phyloP scores from a whole-genome alignment of 2,797 vertebrate genomes.

The Cyclopterus lumpus region DNA sequence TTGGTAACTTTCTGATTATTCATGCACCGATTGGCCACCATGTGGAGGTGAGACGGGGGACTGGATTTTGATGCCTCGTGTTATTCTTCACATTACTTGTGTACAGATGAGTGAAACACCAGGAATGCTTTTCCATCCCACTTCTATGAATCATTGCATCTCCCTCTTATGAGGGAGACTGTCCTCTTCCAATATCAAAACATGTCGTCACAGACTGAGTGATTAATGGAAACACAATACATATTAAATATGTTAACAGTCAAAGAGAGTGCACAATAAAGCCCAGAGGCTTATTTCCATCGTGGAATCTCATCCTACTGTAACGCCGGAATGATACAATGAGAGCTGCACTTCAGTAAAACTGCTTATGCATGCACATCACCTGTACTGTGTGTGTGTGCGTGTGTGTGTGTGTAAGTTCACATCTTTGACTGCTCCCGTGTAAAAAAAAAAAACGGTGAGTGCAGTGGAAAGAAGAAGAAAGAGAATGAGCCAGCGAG shows the following conservation, averaged over 20 bases:
- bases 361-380: constrained; percentile 43
- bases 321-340: constrained; percentile 14
- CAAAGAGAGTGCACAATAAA: background rate
- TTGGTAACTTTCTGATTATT: background rate
- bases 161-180: background rate
- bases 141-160: background rate
- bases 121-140: background rate
- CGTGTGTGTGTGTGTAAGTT: constrained; percentile 21
- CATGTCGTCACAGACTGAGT: background rate
- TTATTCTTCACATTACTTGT: background rate
- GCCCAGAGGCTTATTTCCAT: background rate
- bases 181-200: constrained; percentile 1
- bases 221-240: background rate
- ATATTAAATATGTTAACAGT: background rate
- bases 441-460: constrained; percentile 28
- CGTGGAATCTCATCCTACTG: background rate
- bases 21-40: background rate
- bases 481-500: constrained; percentile 39
- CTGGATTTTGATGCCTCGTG: background rate
- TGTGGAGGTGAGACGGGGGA: background rate
- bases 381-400: constrained; percentile 8
- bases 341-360: constrained; percentile 16
- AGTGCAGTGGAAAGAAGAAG: constrained; percentile 37
- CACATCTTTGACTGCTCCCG: constrained; percentile 20
- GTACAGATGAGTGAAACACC: background rate